Conservation (phyloP, 2,888 invertebrate species). For the Arrhopalites spinosus region DNA sequence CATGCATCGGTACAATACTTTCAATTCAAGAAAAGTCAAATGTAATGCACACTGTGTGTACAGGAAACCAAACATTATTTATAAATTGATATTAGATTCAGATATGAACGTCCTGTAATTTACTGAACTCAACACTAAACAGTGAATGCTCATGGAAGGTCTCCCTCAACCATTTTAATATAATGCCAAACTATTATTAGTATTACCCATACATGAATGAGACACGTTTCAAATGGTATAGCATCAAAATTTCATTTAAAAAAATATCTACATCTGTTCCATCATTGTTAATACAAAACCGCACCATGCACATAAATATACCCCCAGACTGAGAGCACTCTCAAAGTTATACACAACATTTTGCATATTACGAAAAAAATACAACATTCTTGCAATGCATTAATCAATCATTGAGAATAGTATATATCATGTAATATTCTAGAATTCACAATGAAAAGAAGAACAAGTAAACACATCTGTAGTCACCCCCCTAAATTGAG, state of each 20-base stretch:
- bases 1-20: not conserved
- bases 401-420: too few relatives aligned
- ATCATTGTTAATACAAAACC: not conserved
- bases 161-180: too few relatives aligned
- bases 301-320: not conserved
- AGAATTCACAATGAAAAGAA: too few relatives aligned
- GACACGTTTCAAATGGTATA: not conserved
- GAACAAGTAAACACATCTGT: too few relatives aligned
- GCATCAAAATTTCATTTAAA: not conserved
- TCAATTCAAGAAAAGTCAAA: not conserved
- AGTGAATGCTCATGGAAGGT: not conserved
- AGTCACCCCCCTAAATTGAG: too few relatives aligned
- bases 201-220: not conserved
- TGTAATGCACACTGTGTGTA: not conserved
- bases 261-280: not conserved
- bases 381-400: too few relatives aligned
- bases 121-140: not conserved
- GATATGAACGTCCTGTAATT: slow-evolving; percentile 20
- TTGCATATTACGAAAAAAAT: too few relatives aligned
- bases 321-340: too few relatives aligned
- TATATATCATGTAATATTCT: too few relatives aligned
- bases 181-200: too few relatives aligned
- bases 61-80: slow-evolving; percentile 13
- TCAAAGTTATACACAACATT: too few relatives aligned
- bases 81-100: slow-evolving; percentile 19